Conservation (phyloP, 1,140 invertebrate species). For the Macrotrachela quadricornifera region DNA sequence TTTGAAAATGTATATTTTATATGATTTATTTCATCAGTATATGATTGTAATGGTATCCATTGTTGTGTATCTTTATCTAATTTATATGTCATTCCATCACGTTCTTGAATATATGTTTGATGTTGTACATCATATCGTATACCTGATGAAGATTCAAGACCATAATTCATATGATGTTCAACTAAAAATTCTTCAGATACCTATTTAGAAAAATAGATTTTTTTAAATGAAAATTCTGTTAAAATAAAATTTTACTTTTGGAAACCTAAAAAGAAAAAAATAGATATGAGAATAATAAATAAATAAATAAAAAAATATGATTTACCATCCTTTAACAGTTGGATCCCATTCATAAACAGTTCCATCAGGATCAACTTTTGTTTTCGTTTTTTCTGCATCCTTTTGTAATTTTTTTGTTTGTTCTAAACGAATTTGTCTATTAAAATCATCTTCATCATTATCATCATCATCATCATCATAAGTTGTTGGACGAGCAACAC, state of each 20-base stretch:
- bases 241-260: too few relatives aligned
- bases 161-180: conserved; percentile 5
- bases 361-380: conserved; percentile 66
- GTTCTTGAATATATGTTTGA: background rate
- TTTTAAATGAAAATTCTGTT: too few relatives aligned
- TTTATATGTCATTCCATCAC: background rate
- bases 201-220: too few relatives aligned
- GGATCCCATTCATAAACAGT: conserved; percentile 69
- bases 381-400: conserved; percentile 15
- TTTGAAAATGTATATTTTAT: background rate
- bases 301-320: too few relatives aligned
- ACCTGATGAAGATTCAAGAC: background rate
- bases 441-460: too few relatives aligned
- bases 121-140: background rate
- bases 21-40: background rate
- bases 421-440: background rate
- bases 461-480: too few relatives aligned
- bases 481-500: too few relatives aligned
- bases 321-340: background rate
- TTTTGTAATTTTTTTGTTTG: background rate
- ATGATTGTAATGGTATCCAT: background rate
- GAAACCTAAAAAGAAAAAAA: background rate
- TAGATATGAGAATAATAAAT: too few relatives aligned
- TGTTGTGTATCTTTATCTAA: background rate
- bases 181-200: conserved; percentile 1